phyloP scores from a whole-genome alignment of 2,113 vertebrate genomes.

The Andinoacara biseriatus region DNA sequence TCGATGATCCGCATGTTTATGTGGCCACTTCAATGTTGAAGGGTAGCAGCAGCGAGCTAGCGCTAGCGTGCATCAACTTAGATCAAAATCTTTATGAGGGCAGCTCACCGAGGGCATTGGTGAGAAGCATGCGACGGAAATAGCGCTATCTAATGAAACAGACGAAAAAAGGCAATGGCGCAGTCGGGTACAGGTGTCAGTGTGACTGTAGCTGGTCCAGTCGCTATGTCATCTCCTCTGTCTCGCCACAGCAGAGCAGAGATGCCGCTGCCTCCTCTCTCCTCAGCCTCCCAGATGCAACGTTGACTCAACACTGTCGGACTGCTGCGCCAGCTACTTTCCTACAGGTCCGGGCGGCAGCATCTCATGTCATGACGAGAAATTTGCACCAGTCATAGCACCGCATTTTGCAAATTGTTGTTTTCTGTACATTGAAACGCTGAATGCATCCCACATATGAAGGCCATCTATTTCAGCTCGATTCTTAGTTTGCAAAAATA shows the following conservation, averaged over 20 bases:
- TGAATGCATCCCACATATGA: neutral
- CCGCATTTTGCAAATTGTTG: constrained; percentile 17
- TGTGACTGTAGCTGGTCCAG: constrained; percentile 23
- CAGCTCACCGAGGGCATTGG: constrained; percentile 34
- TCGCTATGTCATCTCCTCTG: constrained; percentile 61
- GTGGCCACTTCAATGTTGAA: constrained; percentile 63
- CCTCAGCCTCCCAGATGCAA: constrained; percentile 50
- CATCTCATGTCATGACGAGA: constrained; percentile 48
- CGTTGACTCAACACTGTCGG: constrained; percentile 64
- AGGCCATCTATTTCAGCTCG: neutral
- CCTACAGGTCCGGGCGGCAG: constrained; percentile 57
- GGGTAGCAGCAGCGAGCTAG: constrained; percentile 66
- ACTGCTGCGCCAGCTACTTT: constrained; percentile 68
- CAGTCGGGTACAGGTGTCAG: constrained; percentile 11
- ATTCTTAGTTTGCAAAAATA: neutral
- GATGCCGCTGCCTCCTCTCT: constrained; percentile 36
- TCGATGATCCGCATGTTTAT: constrained; percentile 79
- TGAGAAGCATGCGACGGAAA: neutral
- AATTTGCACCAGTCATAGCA: constrained; percentile 47
- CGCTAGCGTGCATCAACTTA: constrained; percentile 67
- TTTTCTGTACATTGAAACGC: neutral
- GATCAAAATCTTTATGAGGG: constrained; percentile 53
- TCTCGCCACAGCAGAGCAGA: constrained; percentile 29
- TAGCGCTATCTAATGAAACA: neutral
- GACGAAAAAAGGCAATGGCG: neutral